These are phyloP conservation scores for Varanus komodoensis DNA, from an alignment of 2,113 vertebrate genomes.

Conservation along the genomic window DNA sequence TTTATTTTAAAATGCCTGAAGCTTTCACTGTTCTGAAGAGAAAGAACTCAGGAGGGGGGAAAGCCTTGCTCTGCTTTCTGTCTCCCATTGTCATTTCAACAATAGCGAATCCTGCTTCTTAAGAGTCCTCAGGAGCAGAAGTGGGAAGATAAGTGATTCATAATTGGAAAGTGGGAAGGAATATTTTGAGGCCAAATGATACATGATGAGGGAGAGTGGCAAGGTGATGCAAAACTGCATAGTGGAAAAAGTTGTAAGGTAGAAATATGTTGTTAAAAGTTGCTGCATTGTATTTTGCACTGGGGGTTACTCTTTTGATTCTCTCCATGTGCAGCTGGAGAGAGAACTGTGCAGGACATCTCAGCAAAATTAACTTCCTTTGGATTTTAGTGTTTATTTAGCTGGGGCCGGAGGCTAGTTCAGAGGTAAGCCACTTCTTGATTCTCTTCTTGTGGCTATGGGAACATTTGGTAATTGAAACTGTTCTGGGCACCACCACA, in stretches of 20 bases:
- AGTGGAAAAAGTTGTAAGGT: not conserved
- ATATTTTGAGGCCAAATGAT: slow-evolving; percentile 1
- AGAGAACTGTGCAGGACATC: not conserved
- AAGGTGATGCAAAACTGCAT: not conserved
- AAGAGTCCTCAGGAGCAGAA: not conserved
- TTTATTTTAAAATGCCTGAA: not conserved
- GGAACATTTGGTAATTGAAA: too few species aligned
- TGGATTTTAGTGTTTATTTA: not conserved
- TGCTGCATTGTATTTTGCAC: not conserved
- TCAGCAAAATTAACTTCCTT: too few species aligned
- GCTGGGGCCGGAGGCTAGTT: not conserved
- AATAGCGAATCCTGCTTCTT: not conserved
- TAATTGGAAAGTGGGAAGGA: not conserved
- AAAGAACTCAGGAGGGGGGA: not conserved
- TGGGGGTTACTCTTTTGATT: not conserved
- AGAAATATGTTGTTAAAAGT: not conserved
- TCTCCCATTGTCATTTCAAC: not conserved
- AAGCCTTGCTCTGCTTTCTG: not conserved
- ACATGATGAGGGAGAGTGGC: not conserved
- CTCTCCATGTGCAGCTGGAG: not conserved
- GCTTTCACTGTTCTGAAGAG: not conserved
- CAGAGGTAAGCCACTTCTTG: not conserved
- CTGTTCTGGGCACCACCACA: too few species aligned
- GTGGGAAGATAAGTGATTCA: slow-evolving; percentile 5
- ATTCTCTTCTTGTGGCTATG: too few species aligned